Conservation (phyloP, 2,888 invertebrate genomes). For the Ceratothoa steindachneri region DNA sequence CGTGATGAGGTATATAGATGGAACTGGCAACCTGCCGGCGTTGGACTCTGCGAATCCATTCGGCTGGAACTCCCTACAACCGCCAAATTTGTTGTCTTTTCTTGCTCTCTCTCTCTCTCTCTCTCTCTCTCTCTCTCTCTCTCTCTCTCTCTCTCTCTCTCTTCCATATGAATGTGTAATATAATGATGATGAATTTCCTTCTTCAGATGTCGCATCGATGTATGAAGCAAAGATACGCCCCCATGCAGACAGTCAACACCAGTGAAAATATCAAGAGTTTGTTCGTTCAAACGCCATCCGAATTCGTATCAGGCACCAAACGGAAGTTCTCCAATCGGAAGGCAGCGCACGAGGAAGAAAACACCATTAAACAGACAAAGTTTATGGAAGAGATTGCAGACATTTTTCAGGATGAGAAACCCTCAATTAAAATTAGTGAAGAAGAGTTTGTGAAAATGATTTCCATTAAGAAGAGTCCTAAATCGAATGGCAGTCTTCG, state of each 20-base stretch:
- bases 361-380: conserved; percentile 3
- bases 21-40: no score
- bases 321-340: background rate
- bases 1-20: no score
- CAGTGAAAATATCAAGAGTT: conserved; percentile 24
- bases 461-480: conserved; percentile 20
- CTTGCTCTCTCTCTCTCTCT: no score
- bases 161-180: no score
- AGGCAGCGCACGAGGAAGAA: background rate
- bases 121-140: no score
- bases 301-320: conserved; percentile 22
- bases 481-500: background rate
- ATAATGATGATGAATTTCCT: no score
- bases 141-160: no score
- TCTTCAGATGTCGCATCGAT: conserved; percentile 18
- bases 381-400: conserved; percentile 15
- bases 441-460: conserved; percentile 39
- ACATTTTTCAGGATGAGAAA: conserved; percentile 16
- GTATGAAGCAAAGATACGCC: conserved; percentile 12
- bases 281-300: conserved; percentile 27
- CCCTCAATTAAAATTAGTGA: conserved; percentile 33
- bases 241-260: conserved; percentile 11
- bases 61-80: no score
- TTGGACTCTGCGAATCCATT: no score
- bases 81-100: no score